Percentiles rank a stretch among this genome's conserved stretches.
Conservation (phyloP, 2,888 invertebrate genomes). For the Phengaris arion region DNA sequence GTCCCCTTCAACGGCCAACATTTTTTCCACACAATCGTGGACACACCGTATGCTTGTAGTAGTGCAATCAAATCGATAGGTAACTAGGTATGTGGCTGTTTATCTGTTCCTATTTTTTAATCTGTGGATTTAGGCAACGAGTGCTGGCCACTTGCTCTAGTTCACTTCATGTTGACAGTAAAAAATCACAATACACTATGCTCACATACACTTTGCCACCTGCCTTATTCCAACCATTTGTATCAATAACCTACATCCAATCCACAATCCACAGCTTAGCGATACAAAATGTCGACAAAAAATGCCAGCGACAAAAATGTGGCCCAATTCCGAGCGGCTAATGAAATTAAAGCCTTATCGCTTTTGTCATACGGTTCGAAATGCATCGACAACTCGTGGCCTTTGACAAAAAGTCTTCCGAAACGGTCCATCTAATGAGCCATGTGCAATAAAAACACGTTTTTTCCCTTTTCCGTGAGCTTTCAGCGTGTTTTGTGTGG, state of each 20-base stretch:
- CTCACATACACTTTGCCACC: constrained; percentile 22
- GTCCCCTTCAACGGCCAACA: too few relatives aligned
- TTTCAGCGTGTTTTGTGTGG: constrained; percentile 40
- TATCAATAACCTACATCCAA: constrained; percentile 42
- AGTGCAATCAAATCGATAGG: too few relatives aligned
- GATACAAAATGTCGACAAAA: constrained; percentile 49
- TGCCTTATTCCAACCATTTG: constrained; percentile 26
- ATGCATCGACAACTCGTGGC: constrained; percentile 39
- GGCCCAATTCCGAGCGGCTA: constrained; percentile 48
- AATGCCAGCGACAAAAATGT: constrained; percentile 52
- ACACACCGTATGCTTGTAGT: too few relatives aligned
- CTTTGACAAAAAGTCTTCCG: constrained; percentile 54
- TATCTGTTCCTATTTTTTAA: too few relatives aligned
- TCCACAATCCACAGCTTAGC: constrained; percentile 46
- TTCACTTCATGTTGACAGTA: neutral
- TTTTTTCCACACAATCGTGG: too few relatives aligned
- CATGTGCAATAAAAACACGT: constrained; percentile 55
- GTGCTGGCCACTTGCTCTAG: too few relatives aligned
- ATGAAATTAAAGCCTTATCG: constrained; percentile 38
- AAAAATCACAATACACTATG: neutral
- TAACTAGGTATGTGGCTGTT: too few relatives aligned
- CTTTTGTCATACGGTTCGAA: constrained; percentile 37
- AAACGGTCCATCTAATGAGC: constrained; percentile 55
- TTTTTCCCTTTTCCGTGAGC: constrained; percentile 43
- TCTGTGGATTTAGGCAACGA: too few relatives aligned